These are phyloP conservation scores for Hypothenemus hampei DNA, from an alignment of 1,140 invertebrate species.

Conservation along the genomic window DNA sequence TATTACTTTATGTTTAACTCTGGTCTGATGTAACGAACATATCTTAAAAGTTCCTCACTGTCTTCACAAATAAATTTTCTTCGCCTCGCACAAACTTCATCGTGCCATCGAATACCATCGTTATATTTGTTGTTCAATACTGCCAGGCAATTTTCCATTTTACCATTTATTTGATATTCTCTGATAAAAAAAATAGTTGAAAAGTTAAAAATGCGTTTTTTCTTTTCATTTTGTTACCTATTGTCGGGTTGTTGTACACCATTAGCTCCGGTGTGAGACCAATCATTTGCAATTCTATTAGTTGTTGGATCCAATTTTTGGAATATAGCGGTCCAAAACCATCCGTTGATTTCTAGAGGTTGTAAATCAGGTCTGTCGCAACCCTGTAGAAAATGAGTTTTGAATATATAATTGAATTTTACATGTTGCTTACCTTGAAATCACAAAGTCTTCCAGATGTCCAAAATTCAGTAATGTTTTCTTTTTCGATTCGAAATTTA, in stretches of 20 bases:
- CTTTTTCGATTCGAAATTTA: slow-evolving; percentile 66
- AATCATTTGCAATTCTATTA: slow-evolving; percentile 71
- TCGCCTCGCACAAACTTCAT: slow-evolving; percentile 76
- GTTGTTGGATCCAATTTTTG: slow-evolving; percentile 73
- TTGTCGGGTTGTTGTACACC: slow-evolving; percentile 78
- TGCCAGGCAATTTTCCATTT: slow-evolving; percentile 72
- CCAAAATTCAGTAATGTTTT: slow-evolving; percentile 74
- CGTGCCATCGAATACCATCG: slow-evolving; percentile 81
- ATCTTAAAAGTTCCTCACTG: slow-evolving; percentile 73
- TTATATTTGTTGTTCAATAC: slow-evolving; percentile 81
- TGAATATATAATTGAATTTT: no score
- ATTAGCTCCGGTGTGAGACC: slow-evolving; percentile 74
- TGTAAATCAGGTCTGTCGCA: slow-evolving; percentile 74
- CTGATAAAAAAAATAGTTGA: not conserved
- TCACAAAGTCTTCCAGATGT: slow-evolving; percentile 80
- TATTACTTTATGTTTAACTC: slow-evolving; percentile 47
- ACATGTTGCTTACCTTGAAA: slow-evolving; percentile 47
- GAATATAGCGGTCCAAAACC: slow-evolving; percentile 83
- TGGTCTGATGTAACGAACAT: slow-evolving; percentile 71
- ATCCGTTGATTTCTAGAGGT: slow-evolving; percentile 70
- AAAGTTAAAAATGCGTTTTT: not conserved
- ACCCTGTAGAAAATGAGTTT: slow-evolving; percentile 68
- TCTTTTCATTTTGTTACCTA: slow-evolving; percentile 48
- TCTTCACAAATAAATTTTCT: slow-evolving; percentile 81
- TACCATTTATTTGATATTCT: slow-evolving; percentile 45